A percentile compares a stretch with the other conserved stretches of the same genome.
Evolutionary conservation across 2,113 vertebrate species (phyloP).

Genomic region (Clarias macrocephalus): DNA sequence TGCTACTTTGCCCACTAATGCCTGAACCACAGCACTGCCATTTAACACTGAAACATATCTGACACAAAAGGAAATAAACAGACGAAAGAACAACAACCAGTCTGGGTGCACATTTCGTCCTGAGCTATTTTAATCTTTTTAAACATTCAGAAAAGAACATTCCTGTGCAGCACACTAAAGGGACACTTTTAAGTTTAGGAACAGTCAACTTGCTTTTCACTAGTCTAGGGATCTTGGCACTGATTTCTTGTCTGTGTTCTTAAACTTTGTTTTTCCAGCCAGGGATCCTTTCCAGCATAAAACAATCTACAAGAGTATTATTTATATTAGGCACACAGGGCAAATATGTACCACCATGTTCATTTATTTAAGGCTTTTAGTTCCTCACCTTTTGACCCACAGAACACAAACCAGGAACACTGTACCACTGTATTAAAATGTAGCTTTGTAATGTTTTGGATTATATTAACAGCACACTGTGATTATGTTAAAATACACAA

Average conservation of each 20-base stretch:
- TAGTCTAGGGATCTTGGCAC: conserved; percentile 32
- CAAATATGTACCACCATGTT: not conserved
- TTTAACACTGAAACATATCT: conserved; percentile 37
- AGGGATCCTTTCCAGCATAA: not conserved
- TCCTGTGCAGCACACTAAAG: conserved; percentile 27
- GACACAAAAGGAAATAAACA: conserved; percentile 41
- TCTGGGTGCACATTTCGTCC: not conserved
- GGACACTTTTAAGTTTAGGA: conserved; percentile 17
- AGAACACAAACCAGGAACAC: not conserved
- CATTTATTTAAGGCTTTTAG: not conserved
- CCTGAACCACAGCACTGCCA: conserved; percentile 9
- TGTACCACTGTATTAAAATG: not conserved
- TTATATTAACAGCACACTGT: not conserved
- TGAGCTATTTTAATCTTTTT: conserved; percentile 37
- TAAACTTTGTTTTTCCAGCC: not conserved
- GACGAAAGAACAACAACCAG: conserved; percentile 21
- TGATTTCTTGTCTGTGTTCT: conserved; percentile 27
- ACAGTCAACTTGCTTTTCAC: conserved; percentile 21
- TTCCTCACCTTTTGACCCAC: not conserved
- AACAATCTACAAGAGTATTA: not conserved
- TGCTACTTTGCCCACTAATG: conserved; percentile 26
- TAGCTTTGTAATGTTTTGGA: not conserved
- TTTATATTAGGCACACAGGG: not conserved
- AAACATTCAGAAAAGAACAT: conserved; percentile 20
- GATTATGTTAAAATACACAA: too few species aligned